Evolutionary conservation across 2,797 vertebrate genomes (phyloP).

Genomic region (Linurgus olivaceus): DNA sequence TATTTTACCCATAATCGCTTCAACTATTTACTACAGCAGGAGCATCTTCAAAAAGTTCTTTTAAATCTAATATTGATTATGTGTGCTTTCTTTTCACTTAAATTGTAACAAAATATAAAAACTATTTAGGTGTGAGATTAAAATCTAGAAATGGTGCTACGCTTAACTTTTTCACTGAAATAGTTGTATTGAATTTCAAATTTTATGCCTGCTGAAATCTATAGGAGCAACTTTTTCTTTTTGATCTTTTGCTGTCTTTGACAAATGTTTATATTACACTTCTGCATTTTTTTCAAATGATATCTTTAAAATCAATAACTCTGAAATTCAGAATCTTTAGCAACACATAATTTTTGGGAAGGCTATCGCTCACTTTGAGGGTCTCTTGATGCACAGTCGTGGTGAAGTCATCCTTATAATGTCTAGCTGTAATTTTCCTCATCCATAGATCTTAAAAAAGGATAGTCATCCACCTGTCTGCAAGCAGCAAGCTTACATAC

Average conservation of each 20-base stretch:
- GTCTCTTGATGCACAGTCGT: neutral
- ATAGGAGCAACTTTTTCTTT: constrained; percentile 34
- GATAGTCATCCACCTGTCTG: neutral
- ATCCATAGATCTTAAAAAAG: neutral
- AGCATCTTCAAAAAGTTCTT: constrained; percentile 54
- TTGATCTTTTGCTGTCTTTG: constrained; percentile 49
- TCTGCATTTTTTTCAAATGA: constrained; percentile 1
- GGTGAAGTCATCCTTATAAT: constrained; percentile 17
- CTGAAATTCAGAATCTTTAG: constrained; percentile 41
- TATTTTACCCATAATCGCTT: constrained; percentile 54
- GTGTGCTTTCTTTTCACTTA: constrained; percentile 63
- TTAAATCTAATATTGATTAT: constrained; percentile 65
- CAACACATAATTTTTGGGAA: constrained; percentile 20
- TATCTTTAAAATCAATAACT: constrained; percentile 60
- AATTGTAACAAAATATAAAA: constrained; percentile 68
- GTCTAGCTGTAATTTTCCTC: neutral
- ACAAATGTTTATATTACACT: constrained; percentile 59
- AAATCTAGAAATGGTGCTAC: constrained; percentile 49
- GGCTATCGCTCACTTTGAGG: constrained; percentile 12
- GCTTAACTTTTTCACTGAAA: constrained; percentile 67
- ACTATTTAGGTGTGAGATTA: constrained; percentile 73
- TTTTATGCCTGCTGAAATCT: constrained; percentile 56
- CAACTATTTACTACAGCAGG: constrained; percentile 46
- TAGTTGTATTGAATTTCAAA: constrained; percentile 66
- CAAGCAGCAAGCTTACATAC: constrained; percentile 1